phyloP scores from a whole-genome alignment of 2,888 invertebrate species.

The Cheiracanthium punctorium region DNA sequence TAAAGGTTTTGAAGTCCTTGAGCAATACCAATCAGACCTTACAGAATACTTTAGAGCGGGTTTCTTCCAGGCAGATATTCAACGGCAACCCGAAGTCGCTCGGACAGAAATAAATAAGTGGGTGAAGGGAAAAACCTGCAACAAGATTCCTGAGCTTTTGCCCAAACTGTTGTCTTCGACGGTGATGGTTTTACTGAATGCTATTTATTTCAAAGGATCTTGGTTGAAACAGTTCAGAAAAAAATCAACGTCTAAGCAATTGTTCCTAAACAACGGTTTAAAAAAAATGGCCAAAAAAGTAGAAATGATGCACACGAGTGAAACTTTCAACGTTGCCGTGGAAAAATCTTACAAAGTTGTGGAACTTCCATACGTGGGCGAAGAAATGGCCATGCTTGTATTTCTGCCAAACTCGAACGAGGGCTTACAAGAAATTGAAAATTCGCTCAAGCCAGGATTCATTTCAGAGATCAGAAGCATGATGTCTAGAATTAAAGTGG shows the following conservation, averaged over 20 bases:
- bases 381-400: constrained; percentile 42
- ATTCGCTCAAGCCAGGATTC: neutral
- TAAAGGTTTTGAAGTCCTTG: neutral
- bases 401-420: constrained; percentile 33
- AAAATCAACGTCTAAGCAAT: constrained; percentile 72
- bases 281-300: constrained; percentile 12
- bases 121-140: constrained; percentile 12
- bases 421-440: neutral
- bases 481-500: constrained; percentile 30
- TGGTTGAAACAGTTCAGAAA: constrained; percentile 76
- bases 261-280: constrained; percentile 16
- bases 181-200: constrained; percentile 77
- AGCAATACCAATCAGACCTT: neutral
- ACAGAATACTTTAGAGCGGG: constrained; percentile 5
- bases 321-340: constrained; percentile 71
- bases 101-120: constrained; percentile 25
- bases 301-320: constrained; percentile 75
- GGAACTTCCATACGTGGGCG: constrained; percentile 48
- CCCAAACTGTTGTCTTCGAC: constrained; percentile 69
- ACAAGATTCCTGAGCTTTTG: constrained; percentile 19
- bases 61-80: constrained; percentile 28
- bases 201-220: constrained; percentile 77
- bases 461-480: constrained; percentile 21
- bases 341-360: constrained; percentile 23
- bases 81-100: neutral